Conservation (phyloP, 2,888 invertebrate species). For the Augiades crinisus region DNA sequence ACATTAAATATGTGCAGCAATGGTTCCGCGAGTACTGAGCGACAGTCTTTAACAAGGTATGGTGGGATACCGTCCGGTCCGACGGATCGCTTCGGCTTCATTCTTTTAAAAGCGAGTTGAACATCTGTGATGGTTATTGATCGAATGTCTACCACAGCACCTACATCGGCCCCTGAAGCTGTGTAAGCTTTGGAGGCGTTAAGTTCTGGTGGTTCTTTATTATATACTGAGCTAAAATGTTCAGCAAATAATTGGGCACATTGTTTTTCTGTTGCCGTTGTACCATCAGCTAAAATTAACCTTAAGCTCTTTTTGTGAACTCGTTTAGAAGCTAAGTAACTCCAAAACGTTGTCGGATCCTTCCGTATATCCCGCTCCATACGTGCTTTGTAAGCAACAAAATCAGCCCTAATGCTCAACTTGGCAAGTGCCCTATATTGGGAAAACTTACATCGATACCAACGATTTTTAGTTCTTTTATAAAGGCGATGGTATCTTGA, state of each 20-base stretch:
- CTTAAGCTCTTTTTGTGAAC: not conserved
- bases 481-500: no score
- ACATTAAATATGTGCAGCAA: not conserved
- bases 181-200: not conserved
- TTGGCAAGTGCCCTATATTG: slow-evolving; percentile 2
- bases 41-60: slow-evolving; percentile 1
- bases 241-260: slow-evolving; percentile 5
- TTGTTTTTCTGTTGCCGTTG: not conserved
- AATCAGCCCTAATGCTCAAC: slow-evolving; percentile 9
- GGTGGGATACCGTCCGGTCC: slow-evolving; percentile 10
- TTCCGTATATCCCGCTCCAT: not conserved
- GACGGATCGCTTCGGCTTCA: not conserved
- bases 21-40: not conserved
- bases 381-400: not conserved
- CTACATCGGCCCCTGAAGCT: not conserved
- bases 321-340: not conserved
- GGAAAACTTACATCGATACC: not conserved
- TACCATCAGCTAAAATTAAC: not conserved
- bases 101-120: not conserved
- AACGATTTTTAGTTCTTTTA: no score
- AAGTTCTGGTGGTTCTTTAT: not conserved
- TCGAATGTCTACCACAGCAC: not conserved
- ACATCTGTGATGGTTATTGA: not conserved
- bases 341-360: not conserved
- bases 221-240: not conserved